A percentile compares a stretch with the other conserved stretches of the same genome.
Conservation (phyloP, 2,797 vertebrate genomes). For the Enteromius mattozi region DNA sequence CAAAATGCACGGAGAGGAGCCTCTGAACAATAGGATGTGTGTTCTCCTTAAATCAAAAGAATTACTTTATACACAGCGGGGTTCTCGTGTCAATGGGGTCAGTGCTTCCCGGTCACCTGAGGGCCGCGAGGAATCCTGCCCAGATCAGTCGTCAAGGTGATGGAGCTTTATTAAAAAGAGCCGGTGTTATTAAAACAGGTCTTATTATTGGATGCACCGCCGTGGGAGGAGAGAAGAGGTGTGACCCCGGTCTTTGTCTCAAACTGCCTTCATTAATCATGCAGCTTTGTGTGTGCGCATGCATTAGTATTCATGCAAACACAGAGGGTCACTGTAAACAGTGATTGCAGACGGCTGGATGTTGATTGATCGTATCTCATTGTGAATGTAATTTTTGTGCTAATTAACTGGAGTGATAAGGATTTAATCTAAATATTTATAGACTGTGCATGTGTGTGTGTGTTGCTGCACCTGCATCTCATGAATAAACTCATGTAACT, state of each 20-base stretch:
- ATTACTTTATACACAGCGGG: slow-evolving; percentile 48
- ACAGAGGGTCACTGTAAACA: slow-evolving; percentile 69
- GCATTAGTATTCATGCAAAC: slow-evolving; percentile 74
- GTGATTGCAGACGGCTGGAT: slow-evolving; percentile 68
- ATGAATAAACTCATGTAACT: slow-evolving; percentile 31
- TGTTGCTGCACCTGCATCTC: slow-evolving; percentile 25
- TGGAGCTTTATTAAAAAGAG: slow-evolving; percentile 61
- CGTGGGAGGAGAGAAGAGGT: slow-evolving; percentile 52
- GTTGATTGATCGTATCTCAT: slow-evolving; percentile 73
- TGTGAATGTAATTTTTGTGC: slow-evolving; percentile 72
- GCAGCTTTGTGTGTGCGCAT: slow-evolving; percentile 38
- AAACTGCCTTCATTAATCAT: slow-evolving; percentile 68
- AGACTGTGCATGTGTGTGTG: slow-evolving; percentile 9
- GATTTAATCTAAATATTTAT: slow-evolving; percentile 59
- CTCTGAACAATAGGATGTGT: slow-evolving; percentile 34
- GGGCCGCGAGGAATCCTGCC: slow-evolving; percentile 39
- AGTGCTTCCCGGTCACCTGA: slow-evolving; percentile 61
- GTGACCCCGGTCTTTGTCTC: slow-evolving; percentile 50
- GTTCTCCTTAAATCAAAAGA: slow-evolving; percentile 48
- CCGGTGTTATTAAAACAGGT: slow-evolving; percentile 54
- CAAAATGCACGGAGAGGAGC: slow-evolving; percentile 12
- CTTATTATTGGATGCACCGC: slow-evolving; percentile 61
- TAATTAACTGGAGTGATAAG: slow-evolving; percentile 65
- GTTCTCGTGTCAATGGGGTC: slow-evolving; percentile 69
- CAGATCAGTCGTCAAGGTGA: slow-evolving; percentile 35